Evolutionary conservation across 2,888 invertebrate genomes (phyloP), one percentile per base, ranked within the genome.

Genomic region (Rotaria sp.): DNA sequence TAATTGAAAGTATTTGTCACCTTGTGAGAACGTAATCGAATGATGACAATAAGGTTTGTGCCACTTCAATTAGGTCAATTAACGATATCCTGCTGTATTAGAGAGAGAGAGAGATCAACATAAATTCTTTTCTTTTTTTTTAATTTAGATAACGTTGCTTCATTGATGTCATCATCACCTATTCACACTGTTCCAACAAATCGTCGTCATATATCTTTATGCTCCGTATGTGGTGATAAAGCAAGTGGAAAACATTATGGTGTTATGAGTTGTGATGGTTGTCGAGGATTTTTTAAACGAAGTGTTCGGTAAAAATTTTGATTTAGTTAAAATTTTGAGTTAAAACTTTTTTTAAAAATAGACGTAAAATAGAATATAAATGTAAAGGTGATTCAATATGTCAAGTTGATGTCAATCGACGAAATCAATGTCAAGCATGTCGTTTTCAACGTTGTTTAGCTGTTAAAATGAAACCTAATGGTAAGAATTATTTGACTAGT

Each of bases 341-440:
- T 15, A 4, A 8, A 30, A 13, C 13, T 15, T 67, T 30, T 13
- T 67, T 30, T 57, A 2, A 1, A 3, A 21, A 24, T 75, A 85
- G 87, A 30, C 89, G 96, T 89, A 95, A 95, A 90, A 92, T 96
- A 89, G 95, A 95, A 90, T 96, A 96, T 92, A 94, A 95, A 13
- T 97, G 97, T 92, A 97, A 96, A 91, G 96, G 96, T 91, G 94
- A 93, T 88, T 95, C 95, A 0, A 93, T 93, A 0, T 97, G 97
- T 90, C 92, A 96, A 8, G 96, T 97, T 41, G 96, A 97, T 90
- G 96, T 96, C 5, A 95, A 95, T 0, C 93, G 96, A 85, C 92
- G 96, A 85, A 97, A 97, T 92, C 96, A 96, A 91, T 97, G 97
- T 90, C 96, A 96, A 91, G 95, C 96, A 0, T 96, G 97, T 90